Conservation (phyloP, 2,113 vertebrate species). For the Zosterops lateralis region DNA sequence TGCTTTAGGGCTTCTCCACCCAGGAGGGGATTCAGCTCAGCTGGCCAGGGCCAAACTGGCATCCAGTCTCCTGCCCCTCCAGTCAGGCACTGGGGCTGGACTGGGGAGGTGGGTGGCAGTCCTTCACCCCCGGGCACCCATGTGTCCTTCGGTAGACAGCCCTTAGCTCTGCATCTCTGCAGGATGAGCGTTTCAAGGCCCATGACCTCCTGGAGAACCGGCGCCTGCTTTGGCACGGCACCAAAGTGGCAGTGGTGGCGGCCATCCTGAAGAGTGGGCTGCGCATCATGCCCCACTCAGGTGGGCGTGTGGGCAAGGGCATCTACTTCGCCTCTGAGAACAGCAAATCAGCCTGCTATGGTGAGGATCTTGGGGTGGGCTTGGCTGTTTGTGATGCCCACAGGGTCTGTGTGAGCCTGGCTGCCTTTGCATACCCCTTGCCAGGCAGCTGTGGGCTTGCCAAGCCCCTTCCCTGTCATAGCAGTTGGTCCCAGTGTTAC, state of each 20-base stretch:
- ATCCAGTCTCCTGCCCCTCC: background rate
- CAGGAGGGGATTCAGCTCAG: background rate
- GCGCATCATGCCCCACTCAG: slow-evolving; percentile 90
- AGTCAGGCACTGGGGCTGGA: background rate
- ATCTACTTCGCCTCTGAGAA: slow-evolving; percentile 94
- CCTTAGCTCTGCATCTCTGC: background rate
- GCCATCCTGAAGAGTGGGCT: slow-evolving; percentile 90
- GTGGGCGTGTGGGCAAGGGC: slow-evolving; percentile 82
- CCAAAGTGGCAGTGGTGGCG: slow-evolving; percentile 84
- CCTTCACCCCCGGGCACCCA: no score
- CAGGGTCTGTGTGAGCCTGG: background rate
- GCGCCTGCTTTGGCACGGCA: slow-evolving; percentile 90
- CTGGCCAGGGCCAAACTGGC: background rate
- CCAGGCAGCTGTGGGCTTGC: background rate
- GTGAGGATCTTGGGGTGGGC: slow-evolving; percentile 63
- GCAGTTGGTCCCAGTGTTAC: background rate
- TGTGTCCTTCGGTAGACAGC: fast-evolving
- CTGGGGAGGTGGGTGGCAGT: background rate
- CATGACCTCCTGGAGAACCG: slow-evolving; percentile 79
- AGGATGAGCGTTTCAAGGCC: slow-evolving; percentile 78
- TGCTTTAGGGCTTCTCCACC: background rate
- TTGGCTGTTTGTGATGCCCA: background rate
- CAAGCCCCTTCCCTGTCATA: background rate
- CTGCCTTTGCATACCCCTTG: fast-evolving
- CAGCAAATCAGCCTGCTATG: slow-evolving; percentile 82